Conservation (phyloP, 2,797 vertebrate species). For the Luscinia luscinia region DNA sequence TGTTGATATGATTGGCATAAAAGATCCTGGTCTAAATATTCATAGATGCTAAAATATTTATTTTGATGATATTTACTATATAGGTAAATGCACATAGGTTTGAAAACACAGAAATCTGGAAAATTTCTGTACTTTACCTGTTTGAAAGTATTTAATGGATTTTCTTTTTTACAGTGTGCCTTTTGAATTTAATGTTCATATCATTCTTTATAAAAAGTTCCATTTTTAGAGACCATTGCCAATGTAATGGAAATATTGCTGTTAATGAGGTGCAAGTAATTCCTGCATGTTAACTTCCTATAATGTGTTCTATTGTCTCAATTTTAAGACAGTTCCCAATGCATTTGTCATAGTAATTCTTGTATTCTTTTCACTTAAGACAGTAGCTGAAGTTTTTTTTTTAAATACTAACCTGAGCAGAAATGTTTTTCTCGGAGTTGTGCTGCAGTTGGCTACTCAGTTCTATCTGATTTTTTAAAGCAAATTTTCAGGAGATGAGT, state of each 20-base stretch:
- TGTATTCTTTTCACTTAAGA: not conserved
- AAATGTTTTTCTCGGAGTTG: not conserved
- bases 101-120: not conserved
- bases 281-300: not conserved
- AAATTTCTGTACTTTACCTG: not conserved
- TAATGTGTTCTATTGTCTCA: not conserved
- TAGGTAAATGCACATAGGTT: not conserved
- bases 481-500: not conserved
- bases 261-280: not conserved
- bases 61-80: not conserved
- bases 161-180: not conserved
- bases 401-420: not conserved
- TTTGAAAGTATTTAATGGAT: not conserved
- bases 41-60: not conserved
- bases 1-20: not conserved
- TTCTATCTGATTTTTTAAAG: not conserved
- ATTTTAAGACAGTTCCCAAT: not conserved
- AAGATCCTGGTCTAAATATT: not conserved
- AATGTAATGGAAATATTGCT: not conserved
- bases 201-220: not conserved
- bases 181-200: not conserved
- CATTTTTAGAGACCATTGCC: not conserved
- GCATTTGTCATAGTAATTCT: not conserved
- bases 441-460: not conserved
- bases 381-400: not conserved